A percentile compares a stretch with the other conserved stretches of the same genome.
Conservation (phyloP, 1,140 invertebrate genomes). For the Drosophila virilis region DNA sequence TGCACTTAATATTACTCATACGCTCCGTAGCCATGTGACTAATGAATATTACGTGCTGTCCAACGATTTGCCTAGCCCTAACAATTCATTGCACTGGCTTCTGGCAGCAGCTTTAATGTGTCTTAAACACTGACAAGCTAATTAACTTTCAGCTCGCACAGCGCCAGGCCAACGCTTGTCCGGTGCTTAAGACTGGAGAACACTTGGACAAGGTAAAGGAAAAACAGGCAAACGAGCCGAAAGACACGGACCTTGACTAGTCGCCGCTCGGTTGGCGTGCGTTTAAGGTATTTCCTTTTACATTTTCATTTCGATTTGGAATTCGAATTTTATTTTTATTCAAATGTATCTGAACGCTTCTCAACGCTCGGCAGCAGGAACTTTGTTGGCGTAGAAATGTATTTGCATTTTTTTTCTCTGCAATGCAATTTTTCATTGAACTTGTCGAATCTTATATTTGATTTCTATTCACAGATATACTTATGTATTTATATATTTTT, state of each 20-base stretch:
- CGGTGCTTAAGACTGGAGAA: neutral
- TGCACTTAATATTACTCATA: constrained; percentile 48
- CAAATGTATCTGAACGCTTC: constrained; percentile 27
- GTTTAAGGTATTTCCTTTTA: constrained; percentile 19
- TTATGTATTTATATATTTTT: constrained; percentile 28
- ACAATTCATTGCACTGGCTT: constrained; percentile 15
- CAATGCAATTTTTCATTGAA: constrained; percentile 24
- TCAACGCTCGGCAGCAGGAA: constrained; percentile 5
- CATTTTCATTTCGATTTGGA: constrained; percentile 23
- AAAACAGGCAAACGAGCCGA: neutral
- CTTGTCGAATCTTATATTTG: constrained; percentile 28
- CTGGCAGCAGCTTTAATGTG: constrained; percentile 21
- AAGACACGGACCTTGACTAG: constrained; percentile 19
- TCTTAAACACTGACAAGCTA: constrained; percentile 40
- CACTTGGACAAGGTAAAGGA: constrained; percentile 2
- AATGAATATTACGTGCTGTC: constrained; percentile 15
- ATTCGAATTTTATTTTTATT: constrained; percentile 26
- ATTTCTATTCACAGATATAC: constrained; percentile 1
- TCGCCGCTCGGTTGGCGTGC: constrained; percentile 19
- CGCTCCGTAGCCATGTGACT: constrained; percentile 20
- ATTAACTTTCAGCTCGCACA: constrained; percentile 40
- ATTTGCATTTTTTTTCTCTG: constrained; percentile 18
- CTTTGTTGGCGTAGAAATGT: constrained; percentile 2
- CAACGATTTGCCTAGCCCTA: neutral
- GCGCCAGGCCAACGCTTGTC: neutral